These are phyloP conservation scores for Onchidella celtica DNA, from an alignment of 2,888 invertebrate species.

Conservation along the genomic window DNA sequence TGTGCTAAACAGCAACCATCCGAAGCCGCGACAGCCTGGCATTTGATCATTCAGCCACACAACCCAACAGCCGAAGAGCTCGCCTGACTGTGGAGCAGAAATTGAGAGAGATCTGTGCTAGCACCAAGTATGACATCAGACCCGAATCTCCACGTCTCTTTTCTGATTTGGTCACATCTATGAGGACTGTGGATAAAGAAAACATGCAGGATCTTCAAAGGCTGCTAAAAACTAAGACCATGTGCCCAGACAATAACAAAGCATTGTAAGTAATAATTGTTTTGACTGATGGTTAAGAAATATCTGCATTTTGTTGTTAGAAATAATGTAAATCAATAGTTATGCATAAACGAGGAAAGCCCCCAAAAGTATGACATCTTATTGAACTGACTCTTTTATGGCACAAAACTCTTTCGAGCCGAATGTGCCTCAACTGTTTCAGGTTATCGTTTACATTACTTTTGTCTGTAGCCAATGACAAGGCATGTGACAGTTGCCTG, in stretches of 20 bases:
- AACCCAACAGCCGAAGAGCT: neutral
- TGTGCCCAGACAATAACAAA: conserved; percentile 65
- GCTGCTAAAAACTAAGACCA: conserved; percentile 56
- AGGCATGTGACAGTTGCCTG: no score
- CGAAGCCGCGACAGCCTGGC: conserved; percentile 36
- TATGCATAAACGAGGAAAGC: no score
- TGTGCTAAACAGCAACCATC: conserved; percentile 78
- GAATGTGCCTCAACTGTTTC: no score
- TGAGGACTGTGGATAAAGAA: conserved; percentile 77
- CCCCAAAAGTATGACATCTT: no score
- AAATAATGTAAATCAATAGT: no score
- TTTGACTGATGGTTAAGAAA: no score
- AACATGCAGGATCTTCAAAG: conserved; percentile 73
- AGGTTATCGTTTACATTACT: no score
- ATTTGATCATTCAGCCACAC: conserved; percentile 46
- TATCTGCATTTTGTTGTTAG: no score
- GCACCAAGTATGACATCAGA: conserved; percentile 77
- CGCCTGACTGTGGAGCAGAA: conserved; percentile 54
- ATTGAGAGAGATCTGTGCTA: conserved; percentile 67
- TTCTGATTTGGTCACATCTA: conserved; percentile 78
- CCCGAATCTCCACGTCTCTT: conserved; percentile 81
- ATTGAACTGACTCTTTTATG: no score
- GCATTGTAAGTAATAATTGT: conserved; percentile 62
- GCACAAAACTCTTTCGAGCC: no score
- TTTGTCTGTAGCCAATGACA: no score